Percentiles rank a stretch among this genome's conserved stretches.
phyloP scores from a whole-genome alignment of 2,888 invertebrate genomes.

The Syrista parreyssii region DNA sequence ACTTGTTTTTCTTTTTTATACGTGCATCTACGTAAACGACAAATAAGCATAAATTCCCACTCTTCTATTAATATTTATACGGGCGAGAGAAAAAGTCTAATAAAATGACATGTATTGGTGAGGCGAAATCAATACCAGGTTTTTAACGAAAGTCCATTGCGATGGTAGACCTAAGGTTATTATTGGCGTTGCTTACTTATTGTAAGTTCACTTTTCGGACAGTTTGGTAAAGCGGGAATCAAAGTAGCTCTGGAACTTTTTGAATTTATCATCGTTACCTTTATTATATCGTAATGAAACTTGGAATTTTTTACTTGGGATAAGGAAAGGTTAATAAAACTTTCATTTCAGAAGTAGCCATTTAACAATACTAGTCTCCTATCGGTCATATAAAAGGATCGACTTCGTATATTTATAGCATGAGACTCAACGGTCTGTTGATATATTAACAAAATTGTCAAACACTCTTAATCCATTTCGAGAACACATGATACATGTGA shows the following conservation, averaged over 20 bases:
- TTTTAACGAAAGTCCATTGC: background rate
- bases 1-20: background rate
- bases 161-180: background rate
- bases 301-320: background rate
- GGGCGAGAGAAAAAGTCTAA: background rate
- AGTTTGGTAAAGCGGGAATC: background rate
- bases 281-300: background rate
- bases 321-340: background rate
- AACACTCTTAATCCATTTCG: background rate
- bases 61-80: background rate
- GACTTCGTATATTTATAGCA: background rate
- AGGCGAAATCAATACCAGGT: background rate
- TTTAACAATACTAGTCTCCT: background rate
- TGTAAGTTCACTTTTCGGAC: background rate
- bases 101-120: background rate
- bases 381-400: background rate
- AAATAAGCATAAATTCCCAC: background rate
- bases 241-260: constrained; percentile 28
- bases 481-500: background rate
- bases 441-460: background rate
- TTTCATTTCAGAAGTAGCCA: background rate
- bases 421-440: background rate
- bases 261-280: constrained; percentile 40
- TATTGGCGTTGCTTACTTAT: background rate
- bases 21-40: background rate